Conservation (phyloP, 2,113 vertebrate species). For the Cromileptes altivelis region DNA sequence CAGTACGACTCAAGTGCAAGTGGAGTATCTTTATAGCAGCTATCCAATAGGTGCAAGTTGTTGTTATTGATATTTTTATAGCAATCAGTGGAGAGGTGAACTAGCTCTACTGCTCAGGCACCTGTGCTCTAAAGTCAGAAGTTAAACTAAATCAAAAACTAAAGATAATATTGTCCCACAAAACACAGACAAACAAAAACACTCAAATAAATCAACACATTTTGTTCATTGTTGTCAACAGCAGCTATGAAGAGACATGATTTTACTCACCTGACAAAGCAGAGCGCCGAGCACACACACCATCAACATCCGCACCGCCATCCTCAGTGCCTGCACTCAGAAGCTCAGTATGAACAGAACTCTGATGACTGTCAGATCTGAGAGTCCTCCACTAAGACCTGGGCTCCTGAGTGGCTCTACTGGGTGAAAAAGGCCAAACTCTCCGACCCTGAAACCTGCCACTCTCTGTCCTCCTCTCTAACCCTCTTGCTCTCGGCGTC, state of each 20-base stretch:
- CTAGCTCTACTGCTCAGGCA: neutral
- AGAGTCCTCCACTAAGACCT: slow-evolving; percentile 20
- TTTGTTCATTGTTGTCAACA: slow-evolving; percentile 13
- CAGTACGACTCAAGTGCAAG: neutral
- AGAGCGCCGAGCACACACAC: slow-evolving; percentile 63
- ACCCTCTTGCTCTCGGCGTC: slow-evolving; percentile 25
- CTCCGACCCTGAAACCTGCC: slow-evolving; percentile 42
- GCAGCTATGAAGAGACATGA: neutral
- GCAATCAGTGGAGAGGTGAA: neutral
- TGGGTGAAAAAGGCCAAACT: slow-evolving; percentile 46
- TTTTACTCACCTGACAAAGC: slow-evolving; percentile 79
- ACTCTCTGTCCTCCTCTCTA: slow-evolving; percentile 40
- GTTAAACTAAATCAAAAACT: neutral
- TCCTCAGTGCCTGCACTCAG: slow-evolving; percentile 67
- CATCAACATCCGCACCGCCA: slow-evolving; percentile 68
- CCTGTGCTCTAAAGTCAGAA: neutral
- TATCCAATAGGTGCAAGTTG: neutral
- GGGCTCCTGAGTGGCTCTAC: slow-evolving; percentile 42
- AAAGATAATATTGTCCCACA: neutral
- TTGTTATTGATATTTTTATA: neutral
- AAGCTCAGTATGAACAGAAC: slow-evolving; percentile 40
- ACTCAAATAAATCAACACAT: slow-evolving; percentile 1
- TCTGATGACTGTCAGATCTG: slow-evolving; percentile 29
- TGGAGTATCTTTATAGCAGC: slow-evolving; percentile 2
- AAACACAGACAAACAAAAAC: neutral